These are phyloP conservation scores for Drosophila flavopinicola DNA, from an alignment of 2,888 invertebrate species.

Conservation along the genomic window DNA sequence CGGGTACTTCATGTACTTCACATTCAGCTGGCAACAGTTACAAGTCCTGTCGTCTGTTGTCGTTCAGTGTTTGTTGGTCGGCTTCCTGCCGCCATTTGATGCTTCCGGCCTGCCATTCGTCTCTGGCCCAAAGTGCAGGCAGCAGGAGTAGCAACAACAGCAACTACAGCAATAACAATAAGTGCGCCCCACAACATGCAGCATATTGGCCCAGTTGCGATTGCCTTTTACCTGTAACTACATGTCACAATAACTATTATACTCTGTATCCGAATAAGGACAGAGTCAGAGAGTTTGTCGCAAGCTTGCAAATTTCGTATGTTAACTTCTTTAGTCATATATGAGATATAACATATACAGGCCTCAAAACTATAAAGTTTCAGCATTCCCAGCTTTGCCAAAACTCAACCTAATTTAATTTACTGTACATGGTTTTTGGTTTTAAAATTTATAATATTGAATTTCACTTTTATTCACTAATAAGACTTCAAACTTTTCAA, in stretches of 20 bases:
- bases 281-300: neutral
- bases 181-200: slow-evolving; percentile 6
- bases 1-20: slow-evolving; percentile 17
- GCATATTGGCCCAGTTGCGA: slow-evolving; percentile 36
- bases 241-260: neutral
- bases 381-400: no score
- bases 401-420: no score
- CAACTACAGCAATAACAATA: neutral
- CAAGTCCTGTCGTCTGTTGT: slow-evolving; percentile 38
- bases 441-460: no score
- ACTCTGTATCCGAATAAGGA: neutral
- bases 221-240: slow-evolving; percentile 30
- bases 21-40: slow-evolving; percentile 45
- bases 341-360: no score
- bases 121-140: slow-evolving; percentile 31
- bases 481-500: no score
- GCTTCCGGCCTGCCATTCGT: slow-evolving; percentile 63
- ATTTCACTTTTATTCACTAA: no score
- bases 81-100: slow-evolving; percentile 70
- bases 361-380: no score
- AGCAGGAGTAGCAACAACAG: neutral
- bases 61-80: slow-evolving; percentile 62
- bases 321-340: neutral
- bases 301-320: neutral
- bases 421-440: no score